phyloP scores from a whole-genome alignment of 2,113 vertebrate species.

The Malurus melanocephalus region DNA sequence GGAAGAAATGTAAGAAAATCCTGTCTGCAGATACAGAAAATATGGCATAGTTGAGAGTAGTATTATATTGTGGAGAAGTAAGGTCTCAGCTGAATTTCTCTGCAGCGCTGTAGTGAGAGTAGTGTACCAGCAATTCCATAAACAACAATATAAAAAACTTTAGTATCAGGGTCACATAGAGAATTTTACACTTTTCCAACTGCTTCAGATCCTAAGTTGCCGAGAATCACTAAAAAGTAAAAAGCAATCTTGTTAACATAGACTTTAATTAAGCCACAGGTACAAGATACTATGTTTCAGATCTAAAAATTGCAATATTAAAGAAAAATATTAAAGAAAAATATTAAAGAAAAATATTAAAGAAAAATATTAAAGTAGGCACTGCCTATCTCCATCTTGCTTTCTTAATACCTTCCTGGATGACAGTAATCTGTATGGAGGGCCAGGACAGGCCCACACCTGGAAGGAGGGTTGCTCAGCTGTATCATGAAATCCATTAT shows the following conservation, averaged over 20 bases:
- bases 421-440: accelerated
- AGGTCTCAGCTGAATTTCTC: background rate
- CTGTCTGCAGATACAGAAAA: background rate
- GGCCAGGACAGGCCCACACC: background rate
- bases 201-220: background rate
- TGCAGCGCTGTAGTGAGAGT: background rate
- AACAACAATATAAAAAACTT: background rate
- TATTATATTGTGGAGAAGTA: background rate
- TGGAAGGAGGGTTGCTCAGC: background rate
- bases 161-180: background rate
- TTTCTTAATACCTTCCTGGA: background rate
- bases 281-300: background rate
- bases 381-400: background rate
- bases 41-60: background rate
- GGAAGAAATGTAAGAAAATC: background rate
- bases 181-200: background rate
- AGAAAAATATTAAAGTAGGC: background rate
- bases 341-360: too few relatives aligned
- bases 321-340: background rate
- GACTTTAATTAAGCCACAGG: background rate
- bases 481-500: background rate
- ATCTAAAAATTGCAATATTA: background rate
- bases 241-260: background rate
- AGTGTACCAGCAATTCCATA: background rate
- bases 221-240: background rate